Evolutionary conservation across 2,113 vertebrate species (phyloP), one percentile per base, ranked within the genome.

Genomic region (Passer domesticus): DNA sequence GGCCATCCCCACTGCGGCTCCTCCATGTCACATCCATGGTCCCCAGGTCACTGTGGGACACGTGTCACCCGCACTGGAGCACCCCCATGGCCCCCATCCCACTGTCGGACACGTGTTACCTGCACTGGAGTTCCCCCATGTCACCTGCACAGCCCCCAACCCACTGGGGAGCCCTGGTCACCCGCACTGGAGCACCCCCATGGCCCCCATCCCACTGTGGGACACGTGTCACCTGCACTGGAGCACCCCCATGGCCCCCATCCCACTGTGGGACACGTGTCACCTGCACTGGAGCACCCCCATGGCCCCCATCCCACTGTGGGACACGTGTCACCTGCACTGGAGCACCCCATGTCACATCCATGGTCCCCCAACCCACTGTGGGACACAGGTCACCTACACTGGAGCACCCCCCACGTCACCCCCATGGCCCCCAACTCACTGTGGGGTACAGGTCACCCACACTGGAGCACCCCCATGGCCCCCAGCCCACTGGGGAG

Each of bases 1-100:
- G 16, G 23, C 9, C 4, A n/a, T 6, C 30, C 30, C 1, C 79
- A 15, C 14, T 41, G 15, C 0, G 6, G 9, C 9, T n/a, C 44
- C 55, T 11, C 39, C 39, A 39, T 39, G 39, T 39, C 39, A 23
- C 1, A 12, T 10, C 10, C 46, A n/a, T 0, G 2, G 59, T 8
- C 22, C 50, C 49, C 33, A 56, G 8, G 3, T 8, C 20, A n/a
- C 20, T n/a, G 55, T 4, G 55, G 55, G 8, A 20, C 13, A 9
- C 19, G 1, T 19, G 53, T 21, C 53, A 56, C 53, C 50, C 4
- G 12, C 41, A 31, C 39, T 55, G 50, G 27, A 37, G 62, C 10
- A 27, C 16, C 50, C 25, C 25, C 16, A n/a, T 1, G 35, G 35
- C 35, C 35, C 35, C 35, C 35, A 37, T 7, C 7, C 35, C 35